Base-by-base conservation (phyloP, 2,113 vertebrate species). In the Antechinus stuartii region DNA sequence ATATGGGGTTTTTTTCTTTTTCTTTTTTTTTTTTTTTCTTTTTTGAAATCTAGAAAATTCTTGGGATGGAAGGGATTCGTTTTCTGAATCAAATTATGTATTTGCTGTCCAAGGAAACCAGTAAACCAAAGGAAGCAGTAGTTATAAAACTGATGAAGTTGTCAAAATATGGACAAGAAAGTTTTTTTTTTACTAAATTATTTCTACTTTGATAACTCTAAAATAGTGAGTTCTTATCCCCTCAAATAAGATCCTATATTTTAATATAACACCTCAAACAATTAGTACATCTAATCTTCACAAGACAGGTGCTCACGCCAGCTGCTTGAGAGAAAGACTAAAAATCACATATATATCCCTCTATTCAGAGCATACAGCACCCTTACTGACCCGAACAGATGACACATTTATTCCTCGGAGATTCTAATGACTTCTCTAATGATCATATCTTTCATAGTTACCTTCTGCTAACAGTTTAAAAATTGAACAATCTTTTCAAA, bases 71-170 rank as follows among this genome's bases (percentile, higher is more conserved):
- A 46, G 23, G 84, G 49, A 49, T 49, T 49, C 49, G 7, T 49
- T 92, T 96, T 91, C 93, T 92, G 97, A 96, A 97, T 30, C 93
- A 97, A 96, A 96, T 96, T 96, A 97, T 61, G 92, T 96, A 54
- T 91, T 53, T 93, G 68, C 91, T 94, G 46, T 96, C 26, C 93
- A 12, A 96, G 93, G 52, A 95, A 97, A 97, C 49, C 7, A 49
- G 95, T 94, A 94, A 96, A 97, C 90, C 2, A 3, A 4, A 94
- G 9, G 0, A 95, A 52, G 14, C 95, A 97, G 97, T 93, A 94
- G 96, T 96, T 95, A 97, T 97, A 92, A 95, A 97, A 97, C 96
- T 47, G 57, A 96, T 96, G 93, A 89, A 90, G 54, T 97, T 97
- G 90, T 97, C 95, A 95, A 97, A 98, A 96, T 94, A 95, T 55